phyloP scores from a whole-genome alignment of 2,113 vertebrate species.

The Galeopterus variegatus region DNA sequence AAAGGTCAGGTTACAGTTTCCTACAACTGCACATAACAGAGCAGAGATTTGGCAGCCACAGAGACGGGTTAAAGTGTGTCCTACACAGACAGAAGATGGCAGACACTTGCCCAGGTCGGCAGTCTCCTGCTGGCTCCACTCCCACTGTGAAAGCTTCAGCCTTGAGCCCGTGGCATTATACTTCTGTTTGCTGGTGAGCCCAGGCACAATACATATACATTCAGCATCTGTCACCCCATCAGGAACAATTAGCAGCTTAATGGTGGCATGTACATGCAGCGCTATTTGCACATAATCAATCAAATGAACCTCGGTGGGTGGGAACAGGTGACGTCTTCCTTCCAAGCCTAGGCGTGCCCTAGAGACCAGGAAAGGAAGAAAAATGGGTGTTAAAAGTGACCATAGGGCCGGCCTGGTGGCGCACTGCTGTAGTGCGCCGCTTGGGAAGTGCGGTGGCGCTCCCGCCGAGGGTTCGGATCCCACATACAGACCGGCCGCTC shows the following conservation, averaged over 20 bases:
- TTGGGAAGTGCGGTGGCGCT: too few species aligned
- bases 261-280: slow-evolving; percentile 80
- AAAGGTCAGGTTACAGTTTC: slow-evolving; percentile 54
- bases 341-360: slow-evolving; percentile 96
- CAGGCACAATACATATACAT: slow-evolving; percentile 91
- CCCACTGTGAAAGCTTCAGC: slow-evolving; percentile 77
- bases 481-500: too few species aligned
- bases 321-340: slow-evolving; percentile 96
- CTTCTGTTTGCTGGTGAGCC: slow-evolving; percentile 89
- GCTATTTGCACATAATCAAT: slow-evolving; percentile 87
- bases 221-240: slow-evolving; percentile 91
- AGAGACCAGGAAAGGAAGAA: slow-evolving; percentile 70
- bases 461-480: too few species aligned
- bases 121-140: slow-evolving; percentile 62
- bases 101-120: slow-evolving; percentile 51
- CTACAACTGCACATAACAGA: slow-evolving; percentile 64
- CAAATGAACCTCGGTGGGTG: slow-evolving; percentile 93
- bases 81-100: slow-evolving; percentile 32
- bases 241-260: slow-evolving; percentile 91
- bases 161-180: slow-evolving; percentile 77
- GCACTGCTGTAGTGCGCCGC: too few species aligned
- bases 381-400: neutral
- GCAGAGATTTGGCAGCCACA: slow-evolving; percentile 67
- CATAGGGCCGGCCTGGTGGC: neutral
- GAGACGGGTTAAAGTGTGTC: slow-evolving; percentile 61